Percentiles rank a stretch among this genome's conserved stretches.
Evolutionary conservation across 2,797 vertebrate genomes (phyloP).

Genomic region (Muscicapa comitata): DNA sequence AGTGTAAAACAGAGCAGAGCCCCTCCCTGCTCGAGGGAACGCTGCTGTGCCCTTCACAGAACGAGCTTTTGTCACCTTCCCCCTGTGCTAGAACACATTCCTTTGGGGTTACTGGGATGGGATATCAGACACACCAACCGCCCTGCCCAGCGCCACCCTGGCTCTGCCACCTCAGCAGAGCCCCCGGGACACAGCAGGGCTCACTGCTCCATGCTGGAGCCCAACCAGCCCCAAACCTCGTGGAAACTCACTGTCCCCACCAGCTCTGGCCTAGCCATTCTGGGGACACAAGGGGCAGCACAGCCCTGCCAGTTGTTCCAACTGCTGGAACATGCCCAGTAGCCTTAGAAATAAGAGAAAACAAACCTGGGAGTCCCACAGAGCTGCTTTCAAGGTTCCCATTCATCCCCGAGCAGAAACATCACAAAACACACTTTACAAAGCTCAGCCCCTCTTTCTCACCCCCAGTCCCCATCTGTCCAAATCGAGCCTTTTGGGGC

Average conservation of each 20-base stretch:
- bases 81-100: not conserved
- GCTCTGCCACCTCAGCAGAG: not conserved
- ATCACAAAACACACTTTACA: not conserved
- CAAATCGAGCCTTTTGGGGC: fast-evolving
- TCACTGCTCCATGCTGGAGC: not conserved
- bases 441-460: not conserved
- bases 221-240: not conserved
- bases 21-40: not conserved
- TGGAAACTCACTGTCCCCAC: not conserved
- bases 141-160: too few species aligned
- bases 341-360: slow-evolving; percentile 21
- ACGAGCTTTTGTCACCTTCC: not conserved
- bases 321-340: not conserved
- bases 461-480: fast-evolving
- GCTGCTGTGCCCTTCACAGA: not conserved
- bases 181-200: too few species aligned
- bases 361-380: slow-evolving; percentile 3
- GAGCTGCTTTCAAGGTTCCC: not conserved
- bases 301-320: not conserved
- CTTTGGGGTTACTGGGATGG: not conserved
- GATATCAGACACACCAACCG: not conserved
- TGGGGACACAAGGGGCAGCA: not conserved
- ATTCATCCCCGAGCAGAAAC: not conserved
- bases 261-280: not conserved
- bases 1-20: not conserved